Evolutionary conservation across 2,888 invertebrate genomes (phyloP).

Genomic region (Pyrgus malvae): DNA sequence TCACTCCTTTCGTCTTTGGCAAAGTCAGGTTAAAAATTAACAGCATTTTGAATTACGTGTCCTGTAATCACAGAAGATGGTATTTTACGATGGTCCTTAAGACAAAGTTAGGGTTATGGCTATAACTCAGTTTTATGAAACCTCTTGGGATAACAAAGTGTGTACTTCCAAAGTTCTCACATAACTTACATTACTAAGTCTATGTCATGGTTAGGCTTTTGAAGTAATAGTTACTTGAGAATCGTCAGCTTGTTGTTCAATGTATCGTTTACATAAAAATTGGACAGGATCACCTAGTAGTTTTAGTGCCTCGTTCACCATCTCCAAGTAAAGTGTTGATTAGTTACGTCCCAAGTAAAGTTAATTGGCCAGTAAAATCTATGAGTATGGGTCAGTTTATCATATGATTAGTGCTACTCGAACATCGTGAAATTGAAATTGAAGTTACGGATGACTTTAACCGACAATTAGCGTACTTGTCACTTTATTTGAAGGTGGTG

Average conservation of each 20-base stretch:
- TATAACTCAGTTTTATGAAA: slow-evolving; percentile 80
- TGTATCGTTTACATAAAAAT: slow-evolving; percentile 34
- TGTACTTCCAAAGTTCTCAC: slow-evolving; percentile 68
- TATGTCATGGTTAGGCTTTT: slow-evolving; percentile 33
- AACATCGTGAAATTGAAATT: too few relatives aligned
- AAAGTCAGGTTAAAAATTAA: slow-evolving; percentile 78
- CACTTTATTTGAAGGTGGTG: too few relatives aligned
- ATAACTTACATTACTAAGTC: slow-evolving; percentile 52
- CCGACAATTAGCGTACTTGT: too few relatives aligned
- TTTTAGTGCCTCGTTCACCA: too few relatives aligned
- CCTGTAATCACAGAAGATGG: slow-evolving; percentile 70
- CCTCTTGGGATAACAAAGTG: slow-evolving; percentile 76
- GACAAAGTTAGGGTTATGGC: slow-evolving; percentile 75
- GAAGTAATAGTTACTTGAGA: neutral
- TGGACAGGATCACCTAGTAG: too few relatives aligned
- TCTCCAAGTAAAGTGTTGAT: too few relatives aligned
- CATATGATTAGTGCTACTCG: too few relatives aligned
- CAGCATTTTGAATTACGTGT: slow-evolving; percentile 68
- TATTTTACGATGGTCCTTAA: slow-evolving; percentile 74
- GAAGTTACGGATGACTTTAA: too few relatives aligned
- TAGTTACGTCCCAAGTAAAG: too few relatives aligned
- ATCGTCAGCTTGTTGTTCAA: slow-evolving; percentile 46
- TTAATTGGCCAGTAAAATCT: too few relatives aligned
- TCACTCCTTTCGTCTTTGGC: slow-evolving; percentile 65
- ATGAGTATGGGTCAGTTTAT: too few relatives aligned